A percentile compares a stretch with the other conserved stretches of the same genome.
Evolutionary conservation across 2,113 vertebrate species (phyloP).

Genomic region (Pongo abelii): DNA sequence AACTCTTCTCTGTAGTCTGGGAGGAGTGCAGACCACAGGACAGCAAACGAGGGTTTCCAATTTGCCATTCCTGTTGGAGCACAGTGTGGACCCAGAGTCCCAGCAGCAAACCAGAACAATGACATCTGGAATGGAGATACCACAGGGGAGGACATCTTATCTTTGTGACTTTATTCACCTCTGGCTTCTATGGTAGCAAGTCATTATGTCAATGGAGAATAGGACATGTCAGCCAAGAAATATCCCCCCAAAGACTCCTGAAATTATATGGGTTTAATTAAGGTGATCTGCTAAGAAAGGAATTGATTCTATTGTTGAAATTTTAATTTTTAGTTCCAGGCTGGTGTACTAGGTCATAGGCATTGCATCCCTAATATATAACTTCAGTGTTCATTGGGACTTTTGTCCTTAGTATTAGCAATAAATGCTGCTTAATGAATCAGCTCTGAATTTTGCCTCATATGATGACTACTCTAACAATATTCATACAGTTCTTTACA

Average conservation of each 20-base stretch:
- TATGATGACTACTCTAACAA: background rate
- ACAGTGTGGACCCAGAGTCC: background rate
- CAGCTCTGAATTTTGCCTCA: background rate
- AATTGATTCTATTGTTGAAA: background rate
- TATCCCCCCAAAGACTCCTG: background rate
- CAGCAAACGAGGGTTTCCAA: background rate
- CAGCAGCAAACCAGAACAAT: background rate
- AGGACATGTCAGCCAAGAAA: background rate
- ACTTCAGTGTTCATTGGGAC: background rate
- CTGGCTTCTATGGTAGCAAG: background rate
- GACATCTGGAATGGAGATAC: background rate
- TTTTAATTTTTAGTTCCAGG: background rate
- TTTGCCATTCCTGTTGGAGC: background rate
- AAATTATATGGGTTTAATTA: background rate
- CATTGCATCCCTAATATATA: background rate
- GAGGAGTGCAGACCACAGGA: background rate
- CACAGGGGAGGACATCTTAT: background rate
- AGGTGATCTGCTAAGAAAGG: background rate
- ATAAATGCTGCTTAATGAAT: background rate
- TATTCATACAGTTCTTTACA: background rate
- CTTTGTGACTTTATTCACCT: background rate
- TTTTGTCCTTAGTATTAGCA: background rate
- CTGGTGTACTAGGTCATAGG: background rate
- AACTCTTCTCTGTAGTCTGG: background rate
- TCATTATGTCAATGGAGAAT: background rate